Evolutionary conservation across 1,140 invertebrate genomes (phyloP), one percentile per base, ranked within the genome.

Genomic region (Fopius arisanus): DNA sequence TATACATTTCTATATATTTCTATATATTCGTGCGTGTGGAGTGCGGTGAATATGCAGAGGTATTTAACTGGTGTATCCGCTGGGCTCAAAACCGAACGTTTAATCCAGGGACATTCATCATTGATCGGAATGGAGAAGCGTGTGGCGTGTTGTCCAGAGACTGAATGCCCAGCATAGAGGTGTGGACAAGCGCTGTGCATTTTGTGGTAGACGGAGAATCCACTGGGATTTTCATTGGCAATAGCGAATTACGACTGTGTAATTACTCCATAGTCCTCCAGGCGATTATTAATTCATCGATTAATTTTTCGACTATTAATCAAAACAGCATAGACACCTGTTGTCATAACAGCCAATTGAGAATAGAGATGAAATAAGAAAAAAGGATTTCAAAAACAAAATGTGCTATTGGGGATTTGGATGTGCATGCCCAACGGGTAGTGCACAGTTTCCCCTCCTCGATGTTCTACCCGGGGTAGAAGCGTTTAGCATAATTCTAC

Each of bases 401-500:
- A n/a, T n/a, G n/a, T 21, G 5, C 26, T 48, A 48, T 48, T 48
- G 7, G 26, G 23, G 21, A 59, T 59, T 48, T 59, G 19, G 54
- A 59, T 59, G 3, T 23, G 19, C 21, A 23, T 59, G 23, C 54
- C 54, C 23, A 48, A 59, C 54, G 23, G 54, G 54, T 23, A 59
- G 23, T 26, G 23, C 54, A 59, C 19, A 26, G 19, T n/a, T 7
- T 12, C 33, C 3, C 9, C 3, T 2, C 43, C 43, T n/a, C 14
- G 16, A 19, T 48, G 43, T 1, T 48, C 16, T 48, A 16, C 6
- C 6, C 19, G 54, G 54, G 23, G 19, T 48, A 59, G 19, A 26
- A 67, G 48, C 41, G 79, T 82, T 85, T 83, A 83, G 79, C 82
- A 84, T 85, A 85, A 84, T 83, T 83, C 81, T 19, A 82, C 82